Evolutionary conservation across 2,797 vertebrate genomes (phyloP).

Genomic region (Sternotherus odoratus): DNA sequence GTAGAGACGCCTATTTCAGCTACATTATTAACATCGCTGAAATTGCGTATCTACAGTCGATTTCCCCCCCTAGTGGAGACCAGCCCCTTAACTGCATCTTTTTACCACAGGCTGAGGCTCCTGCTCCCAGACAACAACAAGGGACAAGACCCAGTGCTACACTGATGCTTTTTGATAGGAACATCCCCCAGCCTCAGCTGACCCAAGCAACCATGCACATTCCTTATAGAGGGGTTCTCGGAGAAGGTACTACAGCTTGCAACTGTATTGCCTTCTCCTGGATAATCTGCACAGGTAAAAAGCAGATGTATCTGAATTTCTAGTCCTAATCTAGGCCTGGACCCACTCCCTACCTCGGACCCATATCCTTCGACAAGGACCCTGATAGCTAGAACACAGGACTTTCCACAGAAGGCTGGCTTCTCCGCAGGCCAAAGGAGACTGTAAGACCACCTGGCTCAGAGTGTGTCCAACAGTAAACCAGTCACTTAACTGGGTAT

Average conservation of each 20-base stretch:
- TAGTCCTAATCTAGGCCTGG: not conserved
- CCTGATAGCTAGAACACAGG: not conserved
- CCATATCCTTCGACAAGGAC: not conserved
- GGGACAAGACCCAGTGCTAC: too few species aligned
- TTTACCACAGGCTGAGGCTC: fast-evolving
- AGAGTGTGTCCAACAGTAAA: too few species aligned
- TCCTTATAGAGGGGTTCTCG: not conserved
- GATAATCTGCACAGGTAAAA: not conserved
- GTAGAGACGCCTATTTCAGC: too few species aligned
- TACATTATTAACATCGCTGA: too few species aligned
- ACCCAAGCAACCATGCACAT: not conserved
- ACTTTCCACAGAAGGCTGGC: not conserved
- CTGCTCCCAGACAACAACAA: fast-evolving
- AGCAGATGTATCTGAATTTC: not conserved
- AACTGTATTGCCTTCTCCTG: fast-evolving
- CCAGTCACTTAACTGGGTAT: not conserved
- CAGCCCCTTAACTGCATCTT: not conserved
- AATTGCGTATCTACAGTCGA: too few species aligned
- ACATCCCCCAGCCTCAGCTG: fast-evolving
- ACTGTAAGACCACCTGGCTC: fast-evolving
- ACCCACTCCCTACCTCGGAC: not conserved
- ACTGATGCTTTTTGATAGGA: not conserved
- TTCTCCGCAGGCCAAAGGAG: not conserved
- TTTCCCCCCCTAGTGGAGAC: too few species aligned
- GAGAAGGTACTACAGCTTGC: not conserved